Evolutionary conservation across 23 tunicate species (phyloP).

Genomic region (Aplidium turbinatum): DNA sequence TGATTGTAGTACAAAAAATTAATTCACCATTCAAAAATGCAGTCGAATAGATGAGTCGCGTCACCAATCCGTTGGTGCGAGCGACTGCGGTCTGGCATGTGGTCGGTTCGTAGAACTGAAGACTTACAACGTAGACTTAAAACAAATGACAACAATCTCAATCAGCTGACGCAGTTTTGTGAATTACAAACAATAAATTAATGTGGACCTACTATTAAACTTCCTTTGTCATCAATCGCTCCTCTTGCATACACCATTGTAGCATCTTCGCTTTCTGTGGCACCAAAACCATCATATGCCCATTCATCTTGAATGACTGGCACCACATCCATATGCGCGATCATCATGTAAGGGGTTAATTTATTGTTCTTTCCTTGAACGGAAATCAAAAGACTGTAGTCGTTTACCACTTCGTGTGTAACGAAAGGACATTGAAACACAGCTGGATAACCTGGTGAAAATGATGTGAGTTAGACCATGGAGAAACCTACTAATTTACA

Average conservation of each 20-base stretch:
- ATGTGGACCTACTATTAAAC: slow-evolving; percentile 54
- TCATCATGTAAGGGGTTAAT: slow-evolving; percentile 60
- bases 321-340: slow-evolving; percentile 79
- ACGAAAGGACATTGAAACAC: slow-evolving; percentile 55
- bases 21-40: too few species aligned
- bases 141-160: too few species aligned
- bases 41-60: too few species aligned
- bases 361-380: slow-evolving; percentile 50
- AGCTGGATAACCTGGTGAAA: slow-evolving; percentile 45
- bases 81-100: too few species aligned
- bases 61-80: too few species aligned
- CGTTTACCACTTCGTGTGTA: slow-evolving; percentile 45
- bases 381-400: slow-evolving; percentile 62
- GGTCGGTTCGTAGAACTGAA: too few species aligned
- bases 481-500: too few species aligned
- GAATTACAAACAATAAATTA: too few species aligned
- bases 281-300: slow-evolving; percentile 66
- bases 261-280: slow-evolving; percentile 44
- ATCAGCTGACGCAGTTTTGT: too few species aligned
- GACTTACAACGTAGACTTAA: too few species aligned
- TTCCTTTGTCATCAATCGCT: slow-evolving; percentile 66
- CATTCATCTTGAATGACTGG: slow-evolving; percentile 73
- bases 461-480: too few species aligned
- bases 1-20: too few species aligned
- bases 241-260: slow-evolving; percentile 72